phyloP scores from a whole-genome alignment of 2,888 invertebrate genomes.

The Tiliacea citrago region DNA sequence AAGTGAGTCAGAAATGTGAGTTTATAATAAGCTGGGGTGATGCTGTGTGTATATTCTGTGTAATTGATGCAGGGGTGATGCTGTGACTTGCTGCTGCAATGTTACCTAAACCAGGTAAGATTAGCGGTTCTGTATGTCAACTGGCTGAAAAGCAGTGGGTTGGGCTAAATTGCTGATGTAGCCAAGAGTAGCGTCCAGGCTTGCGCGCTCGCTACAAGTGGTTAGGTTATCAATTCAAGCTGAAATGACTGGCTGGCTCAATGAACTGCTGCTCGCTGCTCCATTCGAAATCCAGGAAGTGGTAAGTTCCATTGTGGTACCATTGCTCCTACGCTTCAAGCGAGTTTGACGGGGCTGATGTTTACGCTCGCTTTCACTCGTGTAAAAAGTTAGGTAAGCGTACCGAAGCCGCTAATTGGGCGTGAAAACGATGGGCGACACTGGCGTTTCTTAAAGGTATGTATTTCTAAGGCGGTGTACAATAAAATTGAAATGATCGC shows the following conservation, averaged over 20 bases:
- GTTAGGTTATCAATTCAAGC: slow-evolving; percentile 8
- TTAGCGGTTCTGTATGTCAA: not conserved
- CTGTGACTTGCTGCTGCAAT: not conserved
- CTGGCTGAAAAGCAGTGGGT: not conserved
- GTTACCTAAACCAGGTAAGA: slow-evolving; percentile 12
- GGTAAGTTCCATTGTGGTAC: not conserved
- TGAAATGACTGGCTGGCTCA: not conserved
- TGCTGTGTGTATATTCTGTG: not conserved
- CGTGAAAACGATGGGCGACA: not conserved
- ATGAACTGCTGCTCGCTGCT: not conserved
- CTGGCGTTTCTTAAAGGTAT: slow-evolving; percentile 2
- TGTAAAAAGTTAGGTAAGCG: slow-evolving; percentile 3
- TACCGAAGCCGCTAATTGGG: not conserved
- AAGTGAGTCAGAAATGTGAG: not conserved
- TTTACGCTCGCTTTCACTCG: not conserved
- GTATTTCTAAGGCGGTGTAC: not conserved
- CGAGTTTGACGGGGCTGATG: not conserved
- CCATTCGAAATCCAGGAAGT: not conserved
- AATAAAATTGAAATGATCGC: not conserved
- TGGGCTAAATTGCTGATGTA: slow-evolving; percentile 17
- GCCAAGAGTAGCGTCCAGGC: not conserved
- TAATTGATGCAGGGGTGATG: not conserved
- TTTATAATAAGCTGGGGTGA: not conserved
- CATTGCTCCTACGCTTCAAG: not conserved
- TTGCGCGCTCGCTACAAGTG: slow-evolving; percentile 1